Conservation (phyloP, 2,888 invertebrate species). For the Molanna angustata region DNA sequence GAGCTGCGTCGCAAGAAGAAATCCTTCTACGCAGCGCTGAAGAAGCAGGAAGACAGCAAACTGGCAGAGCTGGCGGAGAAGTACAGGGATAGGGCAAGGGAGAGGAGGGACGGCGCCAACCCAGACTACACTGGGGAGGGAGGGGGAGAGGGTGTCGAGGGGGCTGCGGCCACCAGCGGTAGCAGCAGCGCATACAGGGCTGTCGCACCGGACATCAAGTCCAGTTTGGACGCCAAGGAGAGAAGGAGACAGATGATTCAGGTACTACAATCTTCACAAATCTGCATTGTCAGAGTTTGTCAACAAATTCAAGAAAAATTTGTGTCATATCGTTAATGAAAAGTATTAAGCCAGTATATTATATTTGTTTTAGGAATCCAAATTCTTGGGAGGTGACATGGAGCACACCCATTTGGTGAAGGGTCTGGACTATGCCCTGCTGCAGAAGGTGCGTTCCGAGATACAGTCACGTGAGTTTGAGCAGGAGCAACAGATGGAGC, state of each 20-base stretch:
- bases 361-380: constrained; percentile 73
- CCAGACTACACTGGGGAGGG: constrained; percentile 65
- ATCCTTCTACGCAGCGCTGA: constrained; percentile 90
- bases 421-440: constrained; percentile 87
- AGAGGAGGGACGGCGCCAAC: constrained; percentile 80
- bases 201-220: constrained; percentile 94
- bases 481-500: constrained; percentile 79
- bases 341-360: neutral
- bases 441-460: constrained; percentile 93
- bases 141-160: constrained; percentile 41
- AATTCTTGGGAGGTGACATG: constrained; percentile 99
- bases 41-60: constrained; percentile 93
- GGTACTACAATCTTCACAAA: constrained; percentile 38
- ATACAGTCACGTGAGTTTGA: constrained; percentile 72
- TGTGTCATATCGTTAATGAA: neutral
- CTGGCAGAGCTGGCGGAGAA: constrained; percentile 92
- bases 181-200: constrained; percentile 85
- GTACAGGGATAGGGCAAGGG: constrained; percentile 87
- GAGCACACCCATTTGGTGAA: constrained; percentile 99
- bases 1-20: constrained; percentile 90
- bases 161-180: constrained; percentile 80
- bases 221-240: constrained; percentile 93
- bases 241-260: constrained; percentile 91
- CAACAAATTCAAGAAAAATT: no score
- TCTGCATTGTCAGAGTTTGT: no score